Base-by-base conservation (phyloP, 2,113 vertebrate genomes). In the Petrocephalus microphthalmus region DNA sequence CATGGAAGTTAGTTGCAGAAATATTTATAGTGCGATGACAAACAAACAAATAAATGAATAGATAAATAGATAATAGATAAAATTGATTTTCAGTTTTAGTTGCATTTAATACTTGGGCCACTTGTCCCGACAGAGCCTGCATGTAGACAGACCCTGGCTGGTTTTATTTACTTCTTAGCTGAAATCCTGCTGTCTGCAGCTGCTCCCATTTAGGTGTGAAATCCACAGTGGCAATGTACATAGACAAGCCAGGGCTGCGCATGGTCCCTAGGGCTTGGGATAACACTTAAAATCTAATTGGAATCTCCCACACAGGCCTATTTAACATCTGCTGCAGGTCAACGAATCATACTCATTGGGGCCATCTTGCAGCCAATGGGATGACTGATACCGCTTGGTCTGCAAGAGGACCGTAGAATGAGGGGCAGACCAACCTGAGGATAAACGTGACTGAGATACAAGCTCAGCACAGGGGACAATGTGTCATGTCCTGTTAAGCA, bases 241-340 rank as follows among this genome's bases (percentile, higher is more conserved):
- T 83, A 83, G 81, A n/a, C 45, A 49, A 42, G 45, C 45, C 20
- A 13, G 45, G 45, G 22, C 37, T 22, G 8, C 3, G 20, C 45
- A 5, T 10, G 45, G 42, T n/a, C 81, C 81, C 45, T 19, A 3
- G 45, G 81, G 81, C 45, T 49, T 83, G 20, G 45, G 8, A 22
- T 83, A 47, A 47, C 81, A 83, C 81, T 83, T 83, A 83, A 47
- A n/a, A 22, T 7, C 81, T 49, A 45, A 45, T 49, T 47, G 45
- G 37, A 45, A 45, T 42, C 45, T 49, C 42, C 45, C 81, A 49
- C 42, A 47, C 20, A 83, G 45, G 45, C 37, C 81, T 83, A 42
- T 83, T 83, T 83, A 83, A 83, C 81, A 83, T 83, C 81, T 83
- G 81, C 81, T 83, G 45, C 81, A 83, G 45, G 71, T 78, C 71